These are phyloP conservation scores for Propithecus perrieri DNA, from an alignment of 2,797 vertebrate genomes.

Conservation along the genomic window DNA sequence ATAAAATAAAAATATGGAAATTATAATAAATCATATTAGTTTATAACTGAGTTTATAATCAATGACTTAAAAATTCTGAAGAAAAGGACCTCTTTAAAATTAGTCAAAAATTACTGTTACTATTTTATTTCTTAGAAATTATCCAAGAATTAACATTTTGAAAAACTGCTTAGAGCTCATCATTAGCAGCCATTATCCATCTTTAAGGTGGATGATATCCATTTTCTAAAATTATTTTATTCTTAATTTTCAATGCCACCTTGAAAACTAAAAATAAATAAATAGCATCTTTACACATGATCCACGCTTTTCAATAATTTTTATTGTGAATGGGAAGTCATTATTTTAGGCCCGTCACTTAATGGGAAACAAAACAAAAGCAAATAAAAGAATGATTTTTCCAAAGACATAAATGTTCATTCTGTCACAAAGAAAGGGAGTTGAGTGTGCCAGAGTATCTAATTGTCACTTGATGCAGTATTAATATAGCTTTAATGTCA, in stretches of 20 bases:
- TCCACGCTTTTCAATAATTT: background rate
- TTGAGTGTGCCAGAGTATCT: background rate
- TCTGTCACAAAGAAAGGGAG: background rate
- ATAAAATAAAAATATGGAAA: background rate
- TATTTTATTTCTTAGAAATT: slow-evolving; percentile 33
- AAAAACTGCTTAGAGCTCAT: background rate
- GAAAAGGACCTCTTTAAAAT: background rate
- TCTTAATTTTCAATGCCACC: background rate
- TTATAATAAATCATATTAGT: background rate
- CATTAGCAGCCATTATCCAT: background rate
- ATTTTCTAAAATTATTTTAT: slow-evolving; percentile 38
- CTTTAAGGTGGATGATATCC: slow-evolving; percentile 13
- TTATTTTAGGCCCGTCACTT: background rate
- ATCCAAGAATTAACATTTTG: background rate
- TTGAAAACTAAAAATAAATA: slow-evolving; percentile 36
- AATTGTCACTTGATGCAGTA: background rate
- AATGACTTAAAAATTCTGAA: background rate
- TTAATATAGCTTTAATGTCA: slow-evolving; percentile 41
- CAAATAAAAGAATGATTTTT: background rate
- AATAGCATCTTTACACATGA: background rate
- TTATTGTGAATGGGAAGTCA: background rate
- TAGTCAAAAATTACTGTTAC: background rate
- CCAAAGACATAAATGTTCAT: background rate
- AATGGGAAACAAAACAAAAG: slow-evolving; percentile 33
- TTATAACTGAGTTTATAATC: background rate